A percentile compares a stretch with the other conserved stretches of the same genome.
Evolutionary conservation across 2,113 vertebrate genomes (phyloP).

Genomic region (Labeo catla): DNA sequence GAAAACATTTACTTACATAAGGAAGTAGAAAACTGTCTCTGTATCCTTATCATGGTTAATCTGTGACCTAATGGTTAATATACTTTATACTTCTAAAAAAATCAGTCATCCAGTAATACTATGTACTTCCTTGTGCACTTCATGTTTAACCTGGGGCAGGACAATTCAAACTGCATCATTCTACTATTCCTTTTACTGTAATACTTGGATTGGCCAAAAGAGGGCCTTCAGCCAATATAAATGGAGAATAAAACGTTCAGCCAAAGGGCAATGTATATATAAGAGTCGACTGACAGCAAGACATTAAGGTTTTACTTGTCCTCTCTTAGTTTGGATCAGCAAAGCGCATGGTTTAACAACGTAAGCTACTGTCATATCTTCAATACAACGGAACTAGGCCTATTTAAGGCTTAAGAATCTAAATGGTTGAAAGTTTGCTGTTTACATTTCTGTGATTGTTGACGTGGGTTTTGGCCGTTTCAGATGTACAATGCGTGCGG

Average conservation of each 20-base stretch:
- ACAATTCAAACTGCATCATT: background rate
- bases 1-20: too few species aligned
- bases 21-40: too few species aligned
- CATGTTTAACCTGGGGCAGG: background rate
- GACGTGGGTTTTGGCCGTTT: background rate
- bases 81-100: background rate
- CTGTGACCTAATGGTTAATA: background rate
- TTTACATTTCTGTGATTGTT: background rate
- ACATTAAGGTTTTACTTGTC: background rate
- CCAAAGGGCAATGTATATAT: background rate
- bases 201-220: background rate
- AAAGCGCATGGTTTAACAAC: background rate
- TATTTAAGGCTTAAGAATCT: background rate
- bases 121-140: background rate
- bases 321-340: background rate
- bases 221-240: background rate
- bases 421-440: background rate
- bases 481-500: slow-evolving; percentile 10
- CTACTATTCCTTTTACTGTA: background rate
- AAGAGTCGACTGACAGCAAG: background rate
- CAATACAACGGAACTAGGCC: too few species aligned
- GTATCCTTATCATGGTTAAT: too few species aligned
- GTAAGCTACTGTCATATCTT: background rate
- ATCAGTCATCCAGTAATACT: background rate
- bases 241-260: background rate